Evolutionary conservation across 2,797 vertebrate species (phyloP), one percentile per base, ranked within the genome.

Genomic region (Melanotaenia boesemani): DNA sequence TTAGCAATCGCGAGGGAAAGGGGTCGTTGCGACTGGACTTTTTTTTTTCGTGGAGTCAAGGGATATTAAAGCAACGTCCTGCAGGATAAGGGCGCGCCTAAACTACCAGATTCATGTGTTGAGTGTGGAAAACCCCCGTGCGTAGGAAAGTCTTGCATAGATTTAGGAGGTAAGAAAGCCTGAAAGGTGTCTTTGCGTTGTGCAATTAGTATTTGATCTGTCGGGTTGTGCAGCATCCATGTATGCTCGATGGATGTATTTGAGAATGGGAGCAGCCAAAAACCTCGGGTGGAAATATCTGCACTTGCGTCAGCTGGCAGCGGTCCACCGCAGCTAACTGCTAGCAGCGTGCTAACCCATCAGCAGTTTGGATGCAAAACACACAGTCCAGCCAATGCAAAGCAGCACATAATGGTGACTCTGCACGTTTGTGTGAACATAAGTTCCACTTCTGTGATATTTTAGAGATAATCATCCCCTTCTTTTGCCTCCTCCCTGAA

Each of bases 31-130:
- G 67, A 48, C 74, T 77, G 82, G 28, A 59, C 59, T 72, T 76
- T 22, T 71, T 63, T 55, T 0, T 39, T 74, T 74, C 65, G 79
- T 70, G 85, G 84, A 88, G 82, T 84, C 86, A 70, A 87, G 86
- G 84, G 85, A 93, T 69, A 88, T 82, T 70, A 76, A 86, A 88
- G 85, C 83, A 86, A 74, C 89, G 86, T 93, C 91, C 88, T 91
- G 90, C 88, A 88, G 89, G 92, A 92, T 81, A 89, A 90, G 91
- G 93, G 92, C 91, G 89, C 90, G 91, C 91, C 92, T 91, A 82
- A 88, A 91, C 82, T 70, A 81, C 88, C 88, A 91, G 67, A 93
- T 93, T 91, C 91, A 95, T 94, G 94, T 92, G 92, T 92, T 91
- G 85, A 92, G 89, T 91, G 91, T 93, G 89, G 89, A 91, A 80